Conservation (phyloP, 2,888 invertebrate species). For the Pterobdella sp. region DNA sequence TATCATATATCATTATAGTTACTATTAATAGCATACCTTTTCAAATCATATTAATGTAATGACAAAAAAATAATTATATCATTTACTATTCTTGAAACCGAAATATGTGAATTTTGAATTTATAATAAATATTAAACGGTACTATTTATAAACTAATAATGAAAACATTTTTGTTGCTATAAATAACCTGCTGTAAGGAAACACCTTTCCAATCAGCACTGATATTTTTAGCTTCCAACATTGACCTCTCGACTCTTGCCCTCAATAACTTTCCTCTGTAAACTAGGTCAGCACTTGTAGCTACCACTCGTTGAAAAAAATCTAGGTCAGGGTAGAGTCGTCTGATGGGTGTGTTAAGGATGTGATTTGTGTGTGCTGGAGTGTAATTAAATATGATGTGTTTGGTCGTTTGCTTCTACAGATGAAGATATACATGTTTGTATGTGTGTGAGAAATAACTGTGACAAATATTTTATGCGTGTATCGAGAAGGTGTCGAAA, state of each 20-base stretch:
- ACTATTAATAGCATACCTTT: not conserved
- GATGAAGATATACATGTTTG: no score
- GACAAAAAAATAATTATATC: not conserved
- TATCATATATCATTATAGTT: not conserved
- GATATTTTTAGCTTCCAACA: slow-evolving; percentile 76
- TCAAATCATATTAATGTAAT: not conserved
- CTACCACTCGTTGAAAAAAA: slow-evolving; percentile 72
- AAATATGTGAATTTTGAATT: no score
- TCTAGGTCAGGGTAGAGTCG: slow-evolving; percentile 87
- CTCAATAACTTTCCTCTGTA: slow-evolving; percentile 68
- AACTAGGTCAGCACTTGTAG: slow-evolving; percentile 59
- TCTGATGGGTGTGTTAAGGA: slow-evolving; percentile 51
- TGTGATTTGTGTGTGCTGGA: no score
- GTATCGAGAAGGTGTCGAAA: no score
- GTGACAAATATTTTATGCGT: no score
- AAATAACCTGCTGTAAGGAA: slow-evolving; percentile 31
- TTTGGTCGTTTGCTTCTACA: no score
- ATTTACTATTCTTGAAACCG: not conserved
- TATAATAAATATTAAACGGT: no score
- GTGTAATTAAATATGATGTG: no score
- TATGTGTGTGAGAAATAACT: no score
- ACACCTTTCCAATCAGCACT: slow-evolving; percentile 65
- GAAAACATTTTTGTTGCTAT: not conserved
- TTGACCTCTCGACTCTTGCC: slow-evolving; percentile 75
- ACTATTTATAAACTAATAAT: no score